Base-by-base conservation (phyloP, 2,888 invertebrate genomes). In the Euplexia lucipara region DNA sequence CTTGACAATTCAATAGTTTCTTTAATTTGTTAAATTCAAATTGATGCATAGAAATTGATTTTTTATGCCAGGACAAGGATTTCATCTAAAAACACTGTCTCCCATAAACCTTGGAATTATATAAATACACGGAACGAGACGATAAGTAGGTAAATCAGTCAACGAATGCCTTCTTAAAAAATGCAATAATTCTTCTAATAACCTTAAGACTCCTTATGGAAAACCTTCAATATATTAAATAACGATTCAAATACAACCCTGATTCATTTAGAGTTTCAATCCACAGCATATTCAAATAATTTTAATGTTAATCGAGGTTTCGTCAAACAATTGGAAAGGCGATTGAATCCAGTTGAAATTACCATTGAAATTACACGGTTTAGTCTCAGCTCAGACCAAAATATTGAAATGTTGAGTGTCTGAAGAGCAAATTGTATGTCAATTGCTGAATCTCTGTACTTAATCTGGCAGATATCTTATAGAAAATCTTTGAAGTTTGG, bases 251-350 rank as follows among this genome's bases (percentile, higher is more conserved):
- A 52, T 14, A 54, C 16, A 47, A 51, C 51, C 18, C 30, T 10
- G 53, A 51, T 70, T 65, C 37, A 56, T 70, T 52, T 56, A 64
- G 63, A 54, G 42, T 35, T 52, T 63, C 54, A 60, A 59, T 71
- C 49, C 44, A 41, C 39, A 65, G 65, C n/a, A 10, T 58, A 54
- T 61, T 61, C 61, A 67, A 77, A 67, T 67, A 66, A 77, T 47
- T 77, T 66, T 47, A 75, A 62, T 67, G 51, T 45, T 61, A 77
- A 72, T 62, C 47, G 61, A 45, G 57, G 48, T 67, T 71, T 53
- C 54, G 20, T 44, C 61, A 73, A 75, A 73, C 74, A 73, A 30
- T 51, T 44, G 10, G 18, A 73, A 68, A 41, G 67, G 18, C 52
- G 35, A 67, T 67, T 61, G 56, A 59, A 71, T 32, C 18, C 57